phyloP scores from a whole-genome alignment of 30 jellyfish, hydroid and myxozoan genomes.

The Cassiopea xamachana region DNA sequence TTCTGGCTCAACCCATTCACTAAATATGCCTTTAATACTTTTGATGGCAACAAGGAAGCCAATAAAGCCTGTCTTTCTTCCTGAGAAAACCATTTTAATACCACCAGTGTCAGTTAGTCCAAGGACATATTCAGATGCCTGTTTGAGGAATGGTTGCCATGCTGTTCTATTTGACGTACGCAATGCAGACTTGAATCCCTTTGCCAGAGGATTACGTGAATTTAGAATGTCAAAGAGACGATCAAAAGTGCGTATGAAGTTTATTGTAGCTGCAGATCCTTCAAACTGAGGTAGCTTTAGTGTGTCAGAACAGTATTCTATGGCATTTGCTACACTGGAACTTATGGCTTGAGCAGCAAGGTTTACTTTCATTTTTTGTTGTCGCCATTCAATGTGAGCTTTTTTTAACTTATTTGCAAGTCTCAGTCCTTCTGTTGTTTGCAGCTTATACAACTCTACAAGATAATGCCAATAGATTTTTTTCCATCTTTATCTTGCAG shows the following conservation, averaged over 20 bases:
- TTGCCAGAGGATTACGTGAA: constrained; percentile 76
- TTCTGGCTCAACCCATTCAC: constrained; percentile 25
- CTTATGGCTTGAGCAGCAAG: constrained; percentile 84
- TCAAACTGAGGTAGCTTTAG: constrained; percentile 61
- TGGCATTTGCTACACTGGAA: constrained; percentile 81
- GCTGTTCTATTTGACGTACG: constrained; percentile 21
- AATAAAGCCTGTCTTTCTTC: constrained; percentile 72
- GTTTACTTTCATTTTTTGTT: constrained; percentile 75
- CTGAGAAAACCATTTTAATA: constrained; percentile 22
- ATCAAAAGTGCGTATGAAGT: constrained; percentile 52
- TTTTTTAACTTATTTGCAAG: constrained; percentile 62
- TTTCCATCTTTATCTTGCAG: constrained; percentile 13
- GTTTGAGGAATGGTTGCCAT: constrained; percentile 53
- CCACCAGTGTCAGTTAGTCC: constrained; percentile 51
- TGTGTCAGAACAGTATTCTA: constrained; percentile 43
- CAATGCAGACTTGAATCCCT: constrained; percentile 79
- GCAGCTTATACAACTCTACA: constrained; percentile 59
- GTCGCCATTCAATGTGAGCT: constrained; percentile 67
- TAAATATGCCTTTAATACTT: constrained; percentile 50
- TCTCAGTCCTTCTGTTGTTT: constrained; percentile 37
- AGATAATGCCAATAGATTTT: constrained; percentile 36
- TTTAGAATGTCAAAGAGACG: constrained; percentile 59
- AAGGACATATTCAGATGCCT: constrained; percentile 31
- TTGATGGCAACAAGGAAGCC: constrained; percentile 59
- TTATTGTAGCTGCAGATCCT: constrained; percentile 68